Percentiles rank a stretch among this genome's conserved stretches.
These are phyloP conservation scores for Leucozona laternaria DNA, from an alignment of 2,888 invertebrate species.

Conservation along the genomic window DNA sequence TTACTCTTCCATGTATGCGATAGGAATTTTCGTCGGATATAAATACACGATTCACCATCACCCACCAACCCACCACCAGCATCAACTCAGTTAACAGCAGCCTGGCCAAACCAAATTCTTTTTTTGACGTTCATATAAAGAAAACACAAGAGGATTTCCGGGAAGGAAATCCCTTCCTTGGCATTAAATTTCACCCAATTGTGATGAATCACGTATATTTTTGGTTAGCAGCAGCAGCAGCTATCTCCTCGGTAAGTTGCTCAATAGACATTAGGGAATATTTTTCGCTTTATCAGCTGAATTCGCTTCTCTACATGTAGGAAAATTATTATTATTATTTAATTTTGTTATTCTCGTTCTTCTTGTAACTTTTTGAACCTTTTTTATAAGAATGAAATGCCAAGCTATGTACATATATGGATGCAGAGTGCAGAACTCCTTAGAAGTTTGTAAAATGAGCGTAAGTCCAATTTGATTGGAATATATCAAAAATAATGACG, in stretches of 20 bases:
- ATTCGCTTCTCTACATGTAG: constrained; percentile 56
- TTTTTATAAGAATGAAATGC: background rate
- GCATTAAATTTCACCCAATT: constrained; percentile 66
- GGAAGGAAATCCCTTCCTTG: constrained; percentile 64
- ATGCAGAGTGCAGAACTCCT: constrained; percentile 6
- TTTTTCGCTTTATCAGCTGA: constrained; percentile 62
- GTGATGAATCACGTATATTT: constrained; percentile 70
- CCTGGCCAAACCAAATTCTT: constrained; percentile 32
- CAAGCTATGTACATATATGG: background rate
- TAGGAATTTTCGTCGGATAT: constrained; percentile 49
- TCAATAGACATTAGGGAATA: constrained; percentile 30
- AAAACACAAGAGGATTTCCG: constrained; percentile 62
- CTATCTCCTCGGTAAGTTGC: background rate
- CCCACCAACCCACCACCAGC: background rate
- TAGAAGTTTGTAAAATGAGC: constrained; percentile 51
- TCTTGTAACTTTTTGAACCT: background rate
- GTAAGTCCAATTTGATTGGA: constrained; percentile 65
- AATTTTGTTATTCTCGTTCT: constrained; percentile 52
- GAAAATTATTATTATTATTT: constrained; percentile 70
- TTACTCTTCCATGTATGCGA: constrained; percentile 64
- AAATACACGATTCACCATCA: no score
- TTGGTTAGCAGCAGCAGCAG: no score
- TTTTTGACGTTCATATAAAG: constrained; percentile 27
- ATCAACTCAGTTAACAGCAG: constrained; percentile 1
- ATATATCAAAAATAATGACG: constrained; percentile 65